These are phyloP conservation scores for Cyanoderma ruficeps DNA, from an alignment of 2,113 vertebrate genomes.

Conservation along the genomic window DNA sequence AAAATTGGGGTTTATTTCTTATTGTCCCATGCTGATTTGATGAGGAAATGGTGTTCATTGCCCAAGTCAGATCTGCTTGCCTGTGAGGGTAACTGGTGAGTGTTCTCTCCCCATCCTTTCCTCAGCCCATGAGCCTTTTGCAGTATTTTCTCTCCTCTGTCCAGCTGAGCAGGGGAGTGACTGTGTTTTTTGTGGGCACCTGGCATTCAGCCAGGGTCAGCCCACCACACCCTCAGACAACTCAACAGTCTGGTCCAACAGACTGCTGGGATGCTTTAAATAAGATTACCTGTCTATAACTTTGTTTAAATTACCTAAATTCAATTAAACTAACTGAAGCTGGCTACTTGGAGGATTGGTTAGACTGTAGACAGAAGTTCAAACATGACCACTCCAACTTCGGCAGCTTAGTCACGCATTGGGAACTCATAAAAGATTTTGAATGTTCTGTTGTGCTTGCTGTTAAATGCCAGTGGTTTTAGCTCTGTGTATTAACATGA, in stretches of 20 bases:
- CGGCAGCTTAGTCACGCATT: neutral
- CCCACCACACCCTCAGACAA: neutral
- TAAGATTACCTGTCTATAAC: neutral
- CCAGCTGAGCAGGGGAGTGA: neutral
- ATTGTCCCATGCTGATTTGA: neutral
- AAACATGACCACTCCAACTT: neutral
- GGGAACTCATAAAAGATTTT: neutral
- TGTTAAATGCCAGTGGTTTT: neutral
- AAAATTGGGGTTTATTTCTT: neutral
- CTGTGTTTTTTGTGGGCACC: neutral
- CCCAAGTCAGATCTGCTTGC: neutral
- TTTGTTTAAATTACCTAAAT: neutral
- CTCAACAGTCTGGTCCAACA: neutral
- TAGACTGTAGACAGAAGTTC: neutral
- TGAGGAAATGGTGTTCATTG: neutral
- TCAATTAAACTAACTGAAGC: neutral
- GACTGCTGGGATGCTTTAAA: neutral
- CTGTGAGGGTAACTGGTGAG: neutral
- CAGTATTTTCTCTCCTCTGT: neutral
- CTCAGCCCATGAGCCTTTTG: neutral
- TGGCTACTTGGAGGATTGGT: neutral
- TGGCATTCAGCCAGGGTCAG: neutral
- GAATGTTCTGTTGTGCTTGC: neutral
- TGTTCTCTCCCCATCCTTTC: neutral
- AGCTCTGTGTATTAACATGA: neutral